These are phyloP conservation scores for Acipenser oxyrinchus DNA, from an alignment of 2,797 vertebrate species.

Conservation along the genomic window DNA sequence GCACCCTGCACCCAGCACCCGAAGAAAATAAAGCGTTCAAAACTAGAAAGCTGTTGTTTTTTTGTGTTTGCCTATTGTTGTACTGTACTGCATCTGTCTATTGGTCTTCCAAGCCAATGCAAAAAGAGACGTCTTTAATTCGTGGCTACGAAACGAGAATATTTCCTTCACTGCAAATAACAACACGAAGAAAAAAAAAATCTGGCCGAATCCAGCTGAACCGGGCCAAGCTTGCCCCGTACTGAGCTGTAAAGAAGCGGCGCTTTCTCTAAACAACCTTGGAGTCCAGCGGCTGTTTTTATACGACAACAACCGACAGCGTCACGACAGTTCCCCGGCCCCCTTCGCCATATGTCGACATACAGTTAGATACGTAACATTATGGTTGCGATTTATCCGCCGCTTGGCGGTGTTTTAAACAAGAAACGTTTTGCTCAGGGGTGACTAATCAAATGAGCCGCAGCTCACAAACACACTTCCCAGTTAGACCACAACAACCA, in stretches of 20 bases:
- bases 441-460: too few relatives aligned
- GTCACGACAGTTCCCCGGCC: neutral
- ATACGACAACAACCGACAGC: too few relatives aligned
- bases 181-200: neutral
- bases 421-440: too few relatives aligned
- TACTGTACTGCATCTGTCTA: neutral
- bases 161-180: too few relatives aligned
- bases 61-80: neutral
- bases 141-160: neutral
- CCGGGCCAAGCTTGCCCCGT: neutral
- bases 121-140: neutral
- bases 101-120: neutral
- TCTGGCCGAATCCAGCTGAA: neutral
- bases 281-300: neutral
- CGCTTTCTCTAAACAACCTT: too few relatives aligned
- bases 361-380: too few relatives aligned
- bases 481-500: too few relatives aligned
- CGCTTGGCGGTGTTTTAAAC: neutral
- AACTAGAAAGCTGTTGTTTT: too few relatives aligned
- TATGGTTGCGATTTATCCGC: neutral
- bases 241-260: too few relatives aligned
- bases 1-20: neutral
- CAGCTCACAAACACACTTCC: too few relatives aligned
- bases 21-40: too few relatives aligned
- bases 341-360: neutral